phyloP scores from a whole-genome alignment of 2,888 invertebrate species.

The Acronicta leporina region DNA sequence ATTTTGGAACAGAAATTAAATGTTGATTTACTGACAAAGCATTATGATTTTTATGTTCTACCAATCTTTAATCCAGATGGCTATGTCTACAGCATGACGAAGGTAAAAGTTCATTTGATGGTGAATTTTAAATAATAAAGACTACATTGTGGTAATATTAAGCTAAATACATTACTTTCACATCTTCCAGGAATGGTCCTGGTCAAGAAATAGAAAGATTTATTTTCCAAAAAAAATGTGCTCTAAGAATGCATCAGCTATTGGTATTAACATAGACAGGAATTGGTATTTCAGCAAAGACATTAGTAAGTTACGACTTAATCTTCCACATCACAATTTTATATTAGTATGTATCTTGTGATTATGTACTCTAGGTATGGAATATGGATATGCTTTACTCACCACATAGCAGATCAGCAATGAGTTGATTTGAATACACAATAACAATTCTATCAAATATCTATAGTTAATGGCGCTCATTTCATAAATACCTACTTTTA shows the following conservation, averaged over 20 bases:
- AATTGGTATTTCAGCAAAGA: slow-evolving; percentile 72
- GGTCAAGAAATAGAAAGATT: slow-evolving; percentile 75
- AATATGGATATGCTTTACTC: no score
- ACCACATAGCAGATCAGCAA: no score
- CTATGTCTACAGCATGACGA: slow-evolving; percentile 69
- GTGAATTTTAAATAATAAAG: background rate
- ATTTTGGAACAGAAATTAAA: slow-evolving; percentile 58
- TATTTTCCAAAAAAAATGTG: slow-evolving; percentile 68
- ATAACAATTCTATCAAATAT: no score
- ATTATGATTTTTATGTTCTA: slow-evolving; percentile 76
- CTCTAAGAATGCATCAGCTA: slow-evolving; percentile 48
- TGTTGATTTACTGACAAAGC: slow-evolving; percentile 53
- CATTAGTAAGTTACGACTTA: slow-evolving; percentile 34
- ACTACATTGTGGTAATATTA: no score
- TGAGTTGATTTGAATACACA: no score
- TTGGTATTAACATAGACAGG: slow-evolving; percentile 77
- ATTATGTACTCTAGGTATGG: no score
- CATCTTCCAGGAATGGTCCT: slow-evolving; percentile 70
- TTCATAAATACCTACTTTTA: slow-evolving; percentile 17
- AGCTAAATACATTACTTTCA: background rate
- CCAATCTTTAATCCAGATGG: slow-evolving; percentile 85
- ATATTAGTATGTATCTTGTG: no score
- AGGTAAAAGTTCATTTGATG: slow-evolving; percentile 58
- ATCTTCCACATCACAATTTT: no score
- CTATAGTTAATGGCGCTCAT: no score